Base-by-base conservation (phyloP, 1,140 invertebrate genomes). In the Drosophila arizonae region DNA sequence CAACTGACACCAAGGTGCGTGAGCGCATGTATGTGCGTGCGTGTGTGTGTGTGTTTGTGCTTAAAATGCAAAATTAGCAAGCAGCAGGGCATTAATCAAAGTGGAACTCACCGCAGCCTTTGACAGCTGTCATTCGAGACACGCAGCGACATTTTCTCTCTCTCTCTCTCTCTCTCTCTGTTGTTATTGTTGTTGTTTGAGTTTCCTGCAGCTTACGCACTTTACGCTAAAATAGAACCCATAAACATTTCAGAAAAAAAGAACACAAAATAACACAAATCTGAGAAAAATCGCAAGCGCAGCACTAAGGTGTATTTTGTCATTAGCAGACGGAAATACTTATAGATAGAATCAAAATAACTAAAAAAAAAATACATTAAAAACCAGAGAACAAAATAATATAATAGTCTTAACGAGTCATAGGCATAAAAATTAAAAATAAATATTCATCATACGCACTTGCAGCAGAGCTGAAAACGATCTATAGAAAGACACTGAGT, bases 101-200 rank as follows among this genome's bases (percentile, higher is more conserved):
- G 58, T 57, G 61, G 30, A 68, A 72, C 60, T 61, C 56, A 79
- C 62, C 62, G 62, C 77, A 73, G 63, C 43, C 62, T 87, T 82
- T 88, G 82, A 87, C 82, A 88, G 84, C 82, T 87, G 82, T 87
- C 82, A 82, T 74, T 82, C 43, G 66, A 72, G 66, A 67, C 72
- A 81, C 80, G 80, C 80, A 77, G 41, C 70, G 73, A 51, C 69
- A 72, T 82, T 87, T 67, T 64, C 36, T 70, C 43, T 56, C 21
- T 21, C 30, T 15, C 51, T 21, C 30, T 15, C 51, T 52, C 41
- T n/a, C 15, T 67, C 28, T n/a, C 50, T 36, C 6, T 58, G 21
- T 24, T 24, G 1, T 24, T 17, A 17, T 17, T 24, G 21, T 24
- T 24, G 21, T 45, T 68, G 17, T 36, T 21, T 21, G 39, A 56